A percentile compares a stretch with the other conserved stretches of the same genome.
Evolutionary conservation across 2,888 invertebrate genomes (phyloP).

Genomic region (Crepidodera aurea): DNA sequence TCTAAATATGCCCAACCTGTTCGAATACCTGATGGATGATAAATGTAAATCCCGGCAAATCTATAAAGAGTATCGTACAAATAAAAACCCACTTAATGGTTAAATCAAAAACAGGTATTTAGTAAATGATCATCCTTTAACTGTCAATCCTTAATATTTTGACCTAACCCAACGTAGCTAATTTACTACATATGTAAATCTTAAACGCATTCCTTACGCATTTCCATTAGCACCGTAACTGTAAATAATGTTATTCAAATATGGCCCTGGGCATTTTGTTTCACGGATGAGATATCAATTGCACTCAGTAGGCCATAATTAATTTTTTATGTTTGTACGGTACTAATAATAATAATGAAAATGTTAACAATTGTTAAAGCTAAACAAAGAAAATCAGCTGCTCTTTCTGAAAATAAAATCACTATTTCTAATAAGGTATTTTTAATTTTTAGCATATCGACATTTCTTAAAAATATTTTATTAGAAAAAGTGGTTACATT

Average conservation of each 20-base stretch:
- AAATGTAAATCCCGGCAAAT: background rate
- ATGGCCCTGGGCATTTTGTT: slow-evolving; percentile 17
- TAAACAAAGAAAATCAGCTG: too few species aligned
- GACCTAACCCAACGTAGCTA: slow-evolving; percentile 24
- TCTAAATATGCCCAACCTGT: background rate
- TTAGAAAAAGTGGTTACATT: too few species aligned
- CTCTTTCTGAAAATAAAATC: too few species aligned
- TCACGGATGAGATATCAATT: background rate
- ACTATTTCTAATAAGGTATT: too few species aligned
- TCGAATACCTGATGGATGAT: background rate
- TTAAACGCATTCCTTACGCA: slow-evolving; percentile 16
- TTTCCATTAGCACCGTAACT: slow-evolving; percentile 25
- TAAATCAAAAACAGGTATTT: background rate
- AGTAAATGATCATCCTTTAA: background rate
- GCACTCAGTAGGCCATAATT: background rate
- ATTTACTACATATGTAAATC: slow-evolving; percentile 18
- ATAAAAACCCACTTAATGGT: too few species aligned
- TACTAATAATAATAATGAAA: too few species aligned
- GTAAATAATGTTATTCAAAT: slow-evolving; percentile 16
- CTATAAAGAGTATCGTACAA: too few species aligned
- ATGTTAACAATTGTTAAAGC: too few species aligned
- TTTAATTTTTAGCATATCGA: too few species aligned
- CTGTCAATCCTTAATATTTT: background rate
- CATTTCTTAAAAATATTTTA: too few species aligned
- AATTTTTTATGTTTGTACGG: too few species aligned